These are phyloP conservation scores for Antheraea mylitta DNA, from an alignment of 1,140 invertebrate genomes.

Conservation along the genomic window DNA sequence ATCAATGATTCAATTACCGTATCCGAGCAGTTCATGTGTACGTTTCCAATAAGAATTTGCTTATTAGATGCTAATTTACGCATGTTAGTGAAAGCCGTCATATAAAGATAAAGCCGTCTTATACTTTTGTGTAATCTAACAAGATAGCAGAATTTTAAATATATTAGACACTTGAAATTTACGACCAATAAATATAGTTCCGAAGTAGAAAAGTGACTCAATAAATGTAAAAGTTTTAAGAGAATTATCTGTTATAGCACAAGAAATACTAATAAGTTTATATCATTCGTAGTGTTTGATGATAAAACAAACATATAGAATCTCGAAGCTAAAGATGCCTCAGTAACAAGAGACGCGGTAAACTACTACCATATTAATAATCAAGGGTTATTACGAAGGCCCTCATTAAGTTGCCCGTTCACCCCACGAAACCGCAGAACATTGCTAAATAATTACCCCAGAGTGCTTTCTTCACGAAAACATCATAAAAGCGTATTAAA, in stretches of 20 bases:
- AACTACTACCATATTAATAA: constrained; percentile 67
- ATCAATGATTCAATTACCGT: constrained; percentile 45
- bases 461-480: constrained; percentile 65
- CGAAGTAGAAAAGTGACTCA: too few relatives aligned
- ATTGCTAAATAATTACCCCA: constrained; percentile 69
- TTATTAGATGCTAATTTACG: constrained; percentile 30
- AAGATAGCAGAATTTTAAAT: not conserved
- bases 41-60: constrained; percentile 58
- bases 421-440: constrained; percentile 66
- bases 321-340: constrained; percentile 16
- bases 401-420: constrained; percentile 59
- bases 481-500: constrained; percentile 62
- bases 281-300: constrained; percentile 19
- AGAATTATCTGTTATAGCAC: not conserved
- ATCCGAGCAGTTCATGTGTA: constrained; percentile 40
- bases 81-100: not conserved
- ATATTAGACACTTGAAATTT: constrained; percentile 17
- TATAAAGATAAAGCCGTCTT: not conserved
- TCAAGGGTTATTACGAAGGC: constrained; percentile 57
- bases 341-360: constrained; percentile 52
- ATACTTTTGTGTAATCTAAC: not conserved
- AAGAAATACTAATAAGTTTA: not conserved
- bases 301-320: constrained; percentile 28
- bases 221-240: not conserved
- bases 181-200: not conserved